Evolutionary conservation across 2,113 vertebrate genomes (phyloP).

Genomic region (Indicator indicator): DNA sequence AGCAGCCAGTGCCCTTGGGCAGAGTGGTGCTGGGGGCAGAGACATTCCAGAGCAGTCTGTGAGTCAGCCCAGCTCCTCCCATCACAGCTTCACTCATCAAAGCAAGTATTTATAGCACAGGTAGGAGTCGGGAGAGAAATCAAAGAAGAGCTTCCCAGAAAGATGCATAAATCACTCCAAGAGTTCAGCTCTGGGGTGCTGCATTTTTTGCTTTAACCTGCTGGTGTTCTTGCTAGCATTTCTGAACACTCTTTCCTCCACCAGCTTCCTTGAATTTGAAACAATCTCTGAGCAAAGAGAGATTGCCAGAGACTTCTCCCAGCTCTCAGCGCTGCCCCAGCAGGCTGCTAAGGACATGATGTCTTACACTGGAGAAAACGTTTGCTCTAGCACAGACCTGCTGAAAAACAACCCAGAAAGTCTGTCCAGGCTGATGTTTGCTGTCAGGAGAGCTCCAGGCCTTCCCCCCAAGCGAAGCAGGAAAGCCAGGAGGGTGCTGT

Average conservation of each 20-base stretch:
- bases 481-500: conserved; percentile 59
- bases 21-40: not conserved
- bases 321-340: not conserved
- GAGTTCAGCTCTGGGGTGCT: conserved; percentile 62
- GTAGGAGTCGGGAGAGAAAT: conserved; percentile 46
- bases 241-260: not conserved
- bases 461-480: conserved; percentile 16
- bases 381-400: conserved; percentile 9
- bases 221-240: not conserved
- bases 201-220: not conserved
- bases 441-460: conserved; percentile 18
- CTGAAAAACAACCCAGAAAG: conserved; percentile 26
- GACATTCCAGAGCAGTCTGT: conserved; percentile 29
- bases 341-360: conserved; percentile 15
- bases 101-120: conserved; percentile 70
- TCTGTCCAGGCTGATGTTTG: not conserved
- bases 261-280: not conserved
- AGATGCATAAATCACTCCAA: conserved; percentile 54
- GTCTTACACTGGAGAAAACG: not conserved
- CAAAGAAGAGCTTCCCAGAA: conserved; percentile 56
- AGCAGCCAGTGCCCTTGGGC: conserved; percentile 5
- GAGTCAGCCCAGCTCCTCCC: conserved; percentile 48
- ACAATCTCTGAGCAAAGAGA: not conserved
- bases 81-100: conserved; percentile 59
- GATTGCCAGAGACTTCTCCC: not conserved